A percentile compares a stretch with the other conserved stretches of the same genome.
Evolutionary conservation across 1,140 invertebrate genomes (phyloP).

Genomic region (Sarcophaga peregrina): DNA sequence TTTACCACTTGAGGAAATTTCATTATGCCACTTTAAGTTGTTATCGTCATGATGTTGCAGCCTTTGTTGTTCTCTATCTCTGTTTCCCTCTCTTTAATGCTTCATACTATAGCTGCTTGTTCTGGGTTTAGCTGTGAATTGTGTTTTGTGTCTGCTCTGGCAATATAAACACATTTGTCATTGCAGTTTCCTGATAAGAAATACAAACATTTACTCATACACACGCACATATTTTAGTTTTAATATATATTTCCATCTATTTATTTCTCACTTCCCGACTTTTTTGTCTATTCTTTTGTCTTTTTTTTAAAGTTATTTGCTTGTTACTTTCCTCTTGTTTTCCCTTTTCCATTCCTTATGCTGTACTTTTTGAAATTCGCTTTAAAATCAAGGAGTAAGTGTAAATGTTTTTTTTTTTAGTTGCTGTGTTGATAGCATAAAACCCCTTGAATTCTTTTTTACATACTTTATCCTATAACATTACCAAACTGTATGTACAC

Average conservation of each 20-base stretch:
- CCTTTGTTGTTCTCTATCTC: too few species aligned
- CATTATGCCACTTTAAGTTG: conserved; percentile 5
- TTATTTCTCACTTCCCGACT: neutral
- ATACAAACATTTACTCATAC: neutral
- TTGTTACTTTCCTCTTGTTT: too few species aligned
- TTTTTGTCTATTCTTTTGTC: too few species aligned
- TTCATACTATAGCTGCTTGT: neutral
- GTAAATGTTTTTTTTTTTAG: neutral
- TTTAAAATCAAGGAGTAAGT: neutral
- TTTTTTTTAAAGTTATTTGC: too few species aligned
- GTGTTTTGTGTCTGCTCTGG: conserved; percentile 11
- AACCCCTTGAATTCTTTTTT: neutral
- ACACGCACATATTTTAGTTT: neutral
- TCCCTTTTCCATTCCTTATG: too few species aligned
- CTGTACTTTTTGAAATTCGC: neutral
- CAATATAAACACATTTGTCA: conserved; percentile 22
- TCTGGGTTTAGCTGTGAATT: neutral
- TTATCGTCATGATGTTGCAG: neutral
- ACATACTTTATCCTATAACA: neutral
- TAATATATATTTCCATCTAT: neutral
- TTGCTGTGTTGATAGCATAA: neutral
- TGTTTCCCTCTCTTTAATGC: too few species aligned
- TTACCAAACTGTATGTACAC: neutral
- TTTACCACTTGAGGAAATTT: conserved; percentile 15
- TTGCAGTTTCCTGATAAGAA: conserved; percentile 24